These are phyloP conservation scores for Drepanosiphum platanoidis DNA, from an alignment of 2,888 invertebrate species.

Conservation along the genomic window DNA sequence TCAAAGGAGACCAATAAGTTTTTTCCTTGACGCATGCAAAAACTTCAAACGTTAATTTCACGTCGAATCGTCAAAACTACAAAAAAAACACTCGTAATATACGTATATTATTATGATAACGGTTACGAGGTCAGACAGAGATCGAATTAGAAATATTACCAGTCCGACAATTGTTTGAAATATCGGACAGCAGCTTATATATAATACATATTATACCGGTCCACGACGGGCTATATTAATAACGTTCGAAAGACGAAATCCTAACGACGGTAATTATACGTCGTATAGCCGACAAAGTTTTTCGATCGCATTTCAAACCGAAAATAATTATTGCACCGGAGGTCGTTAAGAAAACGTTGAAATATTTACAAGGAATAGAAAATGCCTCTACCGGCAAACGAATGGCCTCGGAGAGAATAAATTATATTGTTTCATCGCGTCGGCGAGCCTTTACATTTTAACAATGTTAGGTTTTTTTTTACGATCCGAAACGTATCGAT, in stretches of 20 bases:
- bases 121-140: neutral
- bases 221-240: neutral
- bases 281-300: neutral
- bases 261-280: too few species aligned
- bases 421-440: neutral
- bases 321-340: neutral
- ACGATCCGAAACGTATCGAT: neutral
- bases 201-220: too few species aligned
- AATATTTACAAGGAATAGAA: neutral
- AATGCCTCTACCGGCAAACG: too few species aligned
- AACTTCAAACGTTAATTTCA: neutral
- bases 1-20: neutral
- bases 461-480: neutral
- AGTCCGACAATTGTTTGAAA: neutral
- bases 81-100: neutral
- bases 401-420: too few species aligned
- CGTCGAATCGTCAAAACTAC: neutral
- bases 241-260: neutral
- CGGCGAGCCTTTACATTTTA: neutral
- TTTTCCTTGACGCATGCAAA: neutral
- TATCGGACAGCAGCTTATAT: neutral
- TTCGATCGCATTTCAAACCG: neutral
- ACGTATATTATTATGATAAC: neutral
- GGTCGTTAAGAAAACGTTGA: neutral
- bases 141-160: neutral